phyloP scores from a whole-genome alignment of 2,797 vertebrate genomes.

The Betta splendens region DNA sequence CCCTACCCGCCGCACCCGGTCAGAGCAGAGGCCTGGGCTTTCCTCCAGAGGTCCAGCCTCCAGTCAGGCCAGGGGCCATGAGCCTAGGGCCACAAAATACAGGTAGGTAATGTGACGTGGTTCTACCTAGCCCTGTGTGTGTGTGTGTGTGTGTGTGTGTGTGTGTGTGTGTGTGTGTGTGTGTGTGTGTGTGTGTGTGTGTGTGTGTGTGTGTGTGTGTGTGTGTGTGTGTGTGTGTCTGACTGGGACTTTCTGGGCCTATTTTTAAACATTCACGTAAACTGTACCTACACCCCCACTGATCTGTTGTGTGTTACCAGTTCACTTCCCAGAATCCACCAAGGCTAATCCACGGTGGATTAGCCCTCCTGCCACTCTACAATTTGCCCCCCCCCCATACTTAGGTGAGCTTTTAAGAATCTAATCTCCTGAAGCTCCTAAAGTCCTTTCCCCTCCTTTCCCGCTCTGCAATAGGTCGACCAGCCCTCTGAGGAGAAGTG shows the following conservation, averaged over 20 bases:
- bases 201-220: no score
- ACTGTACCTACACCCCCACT: conserved; percentile 1
- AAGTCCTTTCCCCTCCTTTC: conserved; percentile 31
- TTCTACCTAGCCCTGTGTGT: no score
- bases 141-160: no score
- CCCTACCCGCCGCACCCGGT: conserved; percentile 53
- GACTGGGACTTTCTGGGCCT: no score
- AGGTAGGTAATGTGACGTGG: conserved; percentile 81
- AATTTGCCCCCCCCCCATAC: conserved; percentile 10
- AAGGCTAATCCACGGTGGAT: conserved; percentile 62
- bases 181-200: no score
- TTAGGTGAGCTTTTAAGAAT: conserved; percentile 45
- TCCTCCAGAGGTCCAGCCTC: conserved; percentile 39
- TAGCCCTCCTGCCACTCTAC: conserved; percentile 34
- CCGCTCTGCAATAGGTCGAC: conserved; percentile 73
- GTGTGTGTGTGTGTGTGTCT: no score
- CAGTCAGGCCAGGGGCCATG: conserved; percentile 45
- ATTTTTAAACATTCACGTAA: no score
- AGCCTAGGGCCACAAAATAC: conserved; percentile 50
- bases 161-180: no score
- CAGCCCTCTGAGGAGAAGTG: conserved; percentile 58
- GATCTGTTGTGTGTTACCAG: neutral
- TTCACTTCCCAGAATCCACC: conserved; percentile 19
- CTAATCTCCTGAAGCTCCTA: conserved; percentile 60
- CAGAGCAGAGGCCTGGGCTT: conserved; percentile 59